Base-by-base conservation (phyloP, 2,888 invertebrate genomes). In the Coleophora deauratella region DNA sequence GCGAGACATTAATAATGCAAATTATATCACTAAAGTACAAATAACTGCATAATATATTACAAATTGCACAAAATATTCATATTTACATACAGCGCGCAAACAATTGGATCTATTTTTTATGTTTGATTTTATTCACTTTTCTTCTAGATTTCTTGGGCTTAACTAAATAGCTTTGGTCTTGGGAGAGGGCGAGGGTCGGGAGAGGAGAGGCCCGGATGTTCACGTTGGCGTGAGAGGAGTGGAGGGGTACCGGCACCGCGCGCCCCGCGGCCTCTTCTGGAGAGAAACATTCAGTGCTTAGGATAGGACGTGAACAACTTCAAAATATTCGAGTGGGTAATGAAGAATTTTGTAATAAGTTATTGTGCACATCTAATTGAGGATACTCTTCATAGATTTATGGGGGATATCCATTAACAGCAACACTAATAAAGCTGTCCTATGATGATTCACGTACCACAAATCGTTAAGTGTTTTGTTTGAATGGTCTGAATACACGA, bases 171-270 rank as follows among this genome's bases (percentile, higher is more conserved):
- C 52, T 71, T 41, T 50, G 42, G 32, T 57, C 49, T 43, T 52
- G 51, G 34, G 50, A 48, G 27, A 44, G 40, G 39, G 45, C 49
- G 44, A 51, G 53, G 38, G 37, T 44, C 12, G 38, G 50, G 55
- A 43, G 46, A 27, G 65, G 59, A 43, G 54, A 38, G 35, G 55
- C 53, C 45, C 67, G 71, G 51, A 84, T 74, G 49, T 81, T 70
- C 59, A 78, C 64, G 30, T 72, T 66, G 27, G 81, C 82, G 45
- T 66, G 66, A 52, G 79, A 78, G 35, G 60, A 60, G 50, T 57
- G 82, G 49, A 82, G 76, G 28, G 78, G 76, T 13, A 74, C 65
- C 28, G 78, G 76, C 13, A 74, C 65, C 38, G 53, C 66, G 43
- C 45, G 41, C 39, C 52, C 51, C 44, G 47, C 44, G 31, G 49